phyloP scores from a whole-genome alignment of 2,113 vertebrate genomes.

The Actenoides hombroni region DNA sequence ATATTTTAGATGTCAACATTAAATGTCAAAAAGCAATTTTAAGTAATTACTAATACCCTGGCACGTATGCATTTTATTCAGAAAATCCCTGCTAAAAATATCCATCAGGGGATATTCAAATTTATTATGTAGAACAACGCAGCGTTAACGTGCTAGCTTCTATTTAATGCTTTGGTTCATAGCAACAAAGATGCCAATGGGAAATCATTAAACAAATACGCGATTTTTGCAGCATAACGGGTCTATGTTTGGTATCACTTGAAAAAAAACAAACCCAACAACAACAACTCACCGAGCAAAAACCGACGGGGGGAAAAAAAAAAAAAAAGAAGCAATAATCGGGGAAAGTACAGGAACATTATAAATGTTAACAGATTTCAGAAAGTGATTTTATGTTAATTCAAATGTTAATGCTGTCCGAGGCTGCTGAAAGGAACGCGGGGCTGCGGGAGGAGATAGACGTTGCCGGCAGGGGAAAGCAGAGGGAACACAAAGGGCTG shows the following conservation, averaged over 20 bases:
- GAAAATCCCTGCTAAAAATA: slow-evolving; percentile 55
- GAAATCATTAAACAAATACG: slow-evolving; percentile 68
- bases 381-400: slow-evolving; percentile 46
- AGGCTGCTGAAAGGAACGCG: neutral
- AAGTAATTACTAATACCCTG: slow-evolving; percentile 47
- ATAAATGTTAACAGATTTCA: slow-evolving; percentile 33
- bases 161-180: slow-evolving; percentile 62
- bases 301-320: neutral
- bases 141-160: slow-evolving; percentile 40
- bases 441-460: neutral
- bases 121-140: slow-evolving; percentile 67
- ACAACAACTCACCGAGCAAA: neutral
- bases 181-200: slow-evolving; percentile 68
- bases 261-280: neutral
- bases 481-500: slow-evolving; percentile 22
- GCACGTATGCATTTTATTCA: slow-evolving; percentile 28
- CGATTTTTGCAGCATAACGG: slow-evolving; percentile 45
- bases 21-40: slow-evolving; percentile 51
- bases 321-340: neutral
- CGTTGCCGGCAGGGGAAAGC: neutral
- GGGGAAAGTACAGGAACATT: neutral
- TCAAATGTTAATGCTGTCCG: slow-evolving; percentile 24
- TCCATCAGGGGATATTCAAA: slow-evolving; percentile 46
- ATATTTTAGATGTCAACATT: slow-evolving; percentile 55
- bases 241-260: slow-evolving; percentile 1